Conservation (phyloP, 2,797 vertebrate species). For the Anas acuta region DNA sequence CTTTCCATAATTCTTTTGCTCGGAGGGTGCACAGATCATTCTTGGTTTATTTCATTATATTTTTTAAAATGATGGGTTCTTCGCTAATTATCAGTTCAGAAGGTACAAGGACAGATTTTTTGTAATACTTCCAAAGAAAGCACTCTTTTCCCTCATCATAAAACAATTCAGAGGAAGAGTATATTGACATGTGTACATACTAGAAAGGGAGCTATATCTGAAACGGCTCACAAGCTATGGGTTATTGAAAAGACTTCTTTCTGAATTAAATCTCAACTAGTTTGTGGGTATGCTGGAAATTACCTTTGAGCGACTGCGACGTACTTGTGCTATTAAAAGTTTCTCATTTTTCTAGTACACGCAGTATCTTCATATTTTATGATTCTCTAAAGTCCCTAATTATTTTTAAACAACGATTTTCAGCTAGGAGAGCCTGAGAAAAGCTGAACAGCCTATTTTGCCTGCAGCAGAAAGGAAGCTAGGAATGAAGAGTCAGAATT, state of each 20-base stretch:
- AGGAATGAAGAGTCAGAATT: background rate
- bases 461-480: background rate
- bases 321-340: background rate
- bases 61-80: background rate
- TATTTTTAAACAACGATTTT: background rate
- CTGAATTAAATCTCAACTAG: background rate
- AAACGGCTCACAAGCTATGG: background rate
- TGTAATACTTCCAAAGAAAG: background rate
- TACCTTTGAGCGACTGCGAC: background rate
- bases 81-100: constrained; percentile 21
- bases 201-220: accelerated
- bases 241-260: background rate
- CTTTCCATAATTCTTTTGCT: background rate
- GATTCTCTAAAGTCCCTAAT: background rate
- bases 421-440: background rate
- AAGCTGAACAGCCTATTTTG: background rate
- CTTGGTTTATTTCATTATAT: constrained; percentile 5
- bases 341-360: background rate
- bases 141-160: background rate
- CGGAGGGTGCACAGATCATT: background rate
- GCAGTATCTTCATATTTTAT: background rate
- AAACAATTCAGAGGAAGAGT: background rate
- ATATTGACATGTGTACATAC: accelerated
- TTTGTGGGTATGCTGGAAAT: background rate
- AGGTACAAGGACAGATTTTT: constrained; percentile 17